phyloP scores from a whole-genome alignment of 2,113 vertebrate genomes.

The Microcebus jonahi region DNA sequence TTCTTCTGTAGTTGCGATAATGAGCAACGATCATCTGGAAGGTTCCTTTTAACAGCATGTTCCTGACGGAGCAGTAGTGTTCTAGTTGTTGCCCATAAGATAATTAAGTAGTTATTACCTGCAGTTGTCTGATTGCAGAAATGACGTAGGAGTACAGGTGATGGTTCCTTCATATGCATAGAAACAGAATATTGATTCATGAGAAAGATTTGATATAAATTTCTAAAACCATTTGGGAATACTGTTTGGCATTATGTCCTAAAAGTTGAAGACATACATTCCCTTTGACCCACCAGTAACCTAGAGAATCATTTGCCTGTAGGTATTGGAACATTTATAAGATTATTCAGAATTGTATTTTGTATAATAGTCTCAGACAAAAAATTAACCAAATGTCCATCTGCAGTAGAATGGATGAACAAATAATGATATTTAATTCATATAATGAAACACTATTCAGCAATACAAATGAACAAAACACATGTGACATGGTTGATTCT shows the following conservation, averaged over 20 bases:
- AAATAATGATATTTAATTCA: accelerated
- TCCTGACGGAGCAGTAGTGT: accelerated
- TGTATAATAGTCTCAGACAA: background rate
- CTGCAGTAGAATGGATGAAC: accelerated
- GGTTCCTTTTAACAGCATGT: too few relatives aligned
- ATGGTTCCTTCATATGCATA: accelerated
- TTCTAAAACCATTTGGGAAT: background rate
- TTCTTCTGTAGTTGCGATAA: too few relatives aligned
- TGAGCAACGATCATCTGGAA: background rate
- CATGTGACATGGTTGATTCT: accelerated
- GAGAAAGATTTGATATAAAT: background rate
- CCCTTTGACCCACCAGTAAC: accelerated
- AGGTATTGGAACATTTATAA: accelerated
- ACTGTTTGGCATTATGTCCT: accelerated
- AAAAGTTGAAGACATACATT: accelerated
- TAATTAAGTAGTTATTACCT: accelerated
- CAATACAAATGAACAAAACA: accelerated
- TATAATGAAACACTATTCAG: background rate
- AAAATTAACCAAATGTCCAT: accelerated
- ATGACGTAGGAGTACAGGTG: accelerated
- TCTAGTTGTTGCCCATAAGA: background rate
- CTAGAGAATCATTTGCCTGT: accelerated
- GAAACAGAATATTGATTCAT: background rate
- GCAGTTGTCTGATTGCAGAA: accelerated
- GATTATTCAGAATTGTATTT: accelerated